Conservation (phyloP, 2,888 invertebrate species). For the Epirrita christyi region DNA sequence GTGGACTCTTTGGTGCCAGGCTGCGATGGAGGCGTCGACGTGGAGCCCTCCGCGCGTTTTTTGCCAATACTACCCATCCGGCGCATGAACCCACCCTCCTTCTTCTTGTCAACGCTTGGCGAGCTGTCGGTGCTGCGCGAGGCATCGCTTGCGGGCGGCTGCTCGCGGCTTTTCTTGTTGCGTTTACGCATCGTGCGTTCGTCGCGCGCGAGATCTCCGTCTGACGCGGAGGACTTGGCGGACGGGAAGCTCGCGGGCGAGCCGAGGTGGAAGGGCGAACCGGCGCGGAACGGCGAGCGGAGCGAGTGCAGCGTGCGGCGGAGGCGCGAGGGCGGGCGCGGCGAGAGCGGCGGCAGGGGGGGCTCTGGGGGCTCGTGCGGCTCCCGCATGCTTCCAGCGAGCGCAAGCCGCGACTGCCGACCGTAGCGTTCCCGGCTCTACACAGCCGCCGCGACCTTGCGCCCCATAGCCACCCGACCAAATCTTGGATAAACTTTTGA, state of each 20-base stretch:
- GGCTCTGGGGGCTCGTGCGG: slow-evolving; percentile 54
- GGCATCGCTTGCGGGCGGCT: slow-evolving; percentile 51
- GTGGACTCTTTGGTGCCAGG: slow-evolving; percentile 43
- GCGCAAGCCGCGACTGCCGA: slow-evolving; percentile 64
- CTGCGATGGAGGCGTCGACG: slow-evolving; percentile 50
- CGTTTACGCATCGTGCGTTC: slow-evolving; percentile 82
- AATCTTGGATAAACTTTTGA: slow-evolving; percentile 67
- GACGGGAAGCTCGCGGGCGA: slow-evolving; percentile 76
- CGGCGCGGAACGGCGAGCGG: slow-evolving; percentile 79
- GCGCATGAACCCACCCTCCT: slow-evolving; percentile 63
- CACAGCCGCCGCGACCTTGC: slow-evolving; percentile 56
- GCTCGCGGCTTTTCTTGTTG: slow-evolving; percentile 74
- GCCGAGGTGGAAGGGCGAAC: slow-evolving; percentile 81
- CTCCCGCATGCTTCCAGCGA: slow-evolving; percentile 64
- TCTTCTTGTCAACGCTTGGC: slow-evolving; percentile 56
- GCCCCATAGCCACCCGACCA: slow-evolving; percentile 60
- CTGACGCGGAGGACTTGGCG: slow-evolving; percentile 76
- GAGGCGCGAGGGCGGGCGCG: slow-evolving; percentile 67
- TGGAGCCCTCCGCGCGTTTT: slow-evolving; percentile 59
- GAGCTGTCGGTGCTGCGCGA: slow-evolving; percentile 65
- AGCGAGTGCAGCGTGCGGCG: slow-evolving; percentile 79
- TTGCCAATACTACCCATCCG: slow-evolving; percentile 75
- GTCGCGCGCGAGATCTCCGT: slow-evolving; percentile 77
- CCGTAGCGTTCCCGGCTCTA: slow-evolving; percentile 42
- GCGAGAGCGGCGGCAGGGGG: slow-evolving; percentile 53